These are phyloP conservation scores for Parasteatoda lunata DNA, from an alignment of 2,888 invertebrate genomes.

Conservation along the genomic window DNA sequence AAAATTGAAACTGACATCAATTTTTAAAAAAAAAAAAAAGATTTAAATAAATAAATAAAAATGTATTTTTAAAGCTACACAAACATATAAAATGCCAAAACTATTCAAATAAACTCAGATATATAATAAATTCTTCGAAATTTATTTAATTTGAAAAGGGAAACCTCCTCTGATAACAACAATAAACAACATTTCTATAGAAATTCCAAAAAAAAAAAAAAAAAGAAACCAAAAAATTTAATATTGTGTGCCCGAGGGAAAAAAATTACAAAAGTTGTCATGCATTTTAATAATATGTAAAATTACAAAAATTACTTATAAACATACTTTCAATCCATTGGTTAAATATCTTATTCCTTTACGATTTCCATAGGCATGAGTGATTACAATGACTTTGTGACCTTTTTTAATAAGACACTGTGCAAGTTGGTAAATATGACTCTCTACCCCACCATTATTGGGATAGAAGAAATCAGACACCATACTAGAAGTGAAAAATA, in stretches of 20 bases:
- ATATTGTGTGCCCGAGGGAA: background rate
- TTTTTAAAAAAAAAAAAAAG: too few relatives aligned
- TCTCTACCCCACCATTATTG: conserved; percentile 99
- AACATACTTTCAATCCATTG: conserved; percentile 89
- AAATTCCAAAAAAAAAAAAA: background rate
- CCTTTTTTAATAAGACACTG: conserved; percentile 92
- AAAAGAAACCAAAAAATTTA: too few relatives aligned
- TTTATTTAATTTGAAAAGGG: too few relatives aligned
- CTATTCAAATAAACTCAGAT: background rate
- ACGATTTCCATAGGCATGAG: conserved; percentile 84
- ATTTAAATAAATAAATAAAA: too few relatives aligned
- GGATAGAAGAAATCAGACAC: conserved; percentile 99
- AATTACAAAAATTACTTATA: background rate
- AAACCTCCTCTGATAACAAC: background rate
- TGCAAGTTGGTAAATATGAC: conserved; percentile 97
- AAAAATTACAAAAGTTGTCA: background rate
- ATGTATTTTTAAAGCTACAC: too few relatives aligned
- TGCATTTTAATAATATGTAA: background rate
- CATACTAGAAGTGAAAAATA: conserved; percentile 79
- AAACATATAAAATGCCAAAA: too few relatives aligned
- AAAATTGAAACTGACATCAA: too few relatives aligned
- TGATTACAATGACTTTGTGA: conserved; percentile 91
- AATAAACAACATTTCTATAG: background rate
- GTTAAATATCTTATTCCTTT: conserved; percentile 91
- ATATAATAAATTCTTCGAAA: background rate